phyloP scores from a whole-genome alignment of 1,140 invertebrate genomes.

The Colletes gigas region DNA sequence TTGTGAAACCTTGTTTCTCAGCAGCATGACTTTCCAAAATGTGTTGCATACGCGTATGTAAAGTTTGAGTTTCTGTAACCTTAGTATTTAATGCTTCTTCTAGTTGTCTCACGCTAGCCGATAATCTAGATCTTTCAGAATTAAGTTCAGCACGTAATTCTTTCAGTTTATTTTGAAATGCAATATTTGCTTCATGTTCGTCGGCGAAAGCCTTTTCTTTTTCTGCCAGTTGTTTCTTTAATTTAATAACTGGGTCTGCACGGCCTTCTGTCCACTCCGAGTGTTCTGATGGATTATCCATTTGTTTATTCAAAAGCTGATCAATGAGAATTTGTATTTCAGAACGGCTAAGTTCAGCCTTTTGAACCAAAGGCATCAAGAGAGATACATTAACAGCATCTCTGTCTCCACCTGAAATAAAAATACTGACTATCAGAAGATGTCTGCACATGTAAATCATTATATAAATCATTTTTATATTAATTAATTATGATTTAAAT shows the following conservation, averaged over 20 bases:
- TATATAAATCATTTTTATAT: not conserved
- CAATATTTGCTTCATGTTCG: slow-evolving; percentile 86
- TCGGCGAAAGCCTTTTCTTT: slow-evolving; percentile 88
- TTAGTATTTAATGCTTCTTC: slow-evolving; percentile 82
- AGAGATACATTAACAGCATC: slow-evolving; percentile 86
- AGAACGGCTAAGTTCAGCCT: slow-evolving; percentile 89
- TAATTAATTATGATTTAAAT: not conserved
- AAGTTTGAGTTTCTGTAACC: slow-evolving; percentile 82
- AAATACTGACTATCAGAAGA: slow-evolving; percentile 1
- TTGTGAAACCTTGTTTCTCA: slow-evolving; percentile 80
- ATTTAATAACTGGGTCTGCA: slow-evolving; percentile 90
- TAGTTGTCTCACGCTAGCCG: slow-evolving; percentile 81
- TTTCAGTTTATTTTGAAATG: slow-evolving; percentile 88
- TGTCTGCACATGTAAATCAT: not conserved
- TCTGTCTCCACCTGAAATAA: slow-evolving; percentile 82
- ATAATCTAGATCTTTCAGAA: slow-evolving; percentile 83
- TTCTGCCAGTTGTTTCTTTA: slow-evolving; percentile 93
- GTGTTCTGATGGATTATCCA: slow-evolving; percentile 87
- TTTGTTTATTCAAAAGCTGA: slow-evolving; percentile 92
- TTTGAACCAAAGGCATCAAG: slow-evolving; percentile 88
- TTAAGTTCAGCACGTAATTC: slow-evolving; percentile 89
- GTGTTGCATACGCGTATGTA: slow-evolving; percentile 84
- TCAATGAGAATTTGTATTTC: slow-evolving; percentile 95
- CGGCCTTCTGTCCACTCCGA: slow-evolving; percentile 94
- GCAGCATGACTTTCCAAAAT: slow-evolving; percentile 82